Conservation (phyloP, 2,888 invertebrate species). For the Candidula unifasciata region DNA sequence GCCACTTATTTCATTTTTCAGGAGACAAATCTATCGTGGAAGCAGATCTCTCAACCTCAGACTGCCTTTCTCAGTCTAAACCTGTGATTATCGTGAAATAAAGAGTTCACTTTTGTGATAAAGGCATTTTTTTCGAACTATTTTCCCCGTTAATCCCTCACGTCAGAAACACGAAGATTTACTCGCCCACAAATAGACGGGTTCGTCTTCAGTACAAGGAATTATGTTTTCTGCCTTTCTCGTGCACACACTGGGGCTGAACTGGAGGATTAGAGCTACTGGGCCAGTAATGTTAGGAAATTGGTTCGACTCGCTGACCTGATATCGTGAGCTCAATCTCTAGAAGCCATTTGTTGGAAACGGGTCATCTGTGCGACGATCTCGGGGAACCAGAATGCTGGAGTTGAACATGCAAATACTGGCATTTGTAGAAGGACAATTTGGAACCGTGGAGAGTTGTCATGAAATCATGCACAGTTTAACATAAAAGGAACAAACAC, state of each 20-base stretch:
- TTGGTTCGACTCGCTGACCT: constrained; percentile 37
- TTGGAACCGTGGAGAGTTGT: neutral
- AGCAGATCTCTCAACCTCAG: constrained; percentile 5
- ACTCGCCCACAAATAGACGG: constrained; percentile 36
- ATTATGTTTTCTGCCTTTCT: constrained; percentile 4
- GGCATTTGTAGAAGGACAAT: constrained; percentile 18
- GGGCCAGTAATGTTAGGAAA: constrained; percentile 26
- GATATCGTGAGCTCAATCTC: constrained; percentile 37
- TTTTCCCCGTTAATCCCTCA: constrained; percentile 37
- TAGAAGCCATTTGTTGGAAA: constrained; percentile 35
- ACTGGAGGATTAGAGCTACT: constrained; percentile 32
- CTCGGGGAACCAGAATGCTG: neutral
- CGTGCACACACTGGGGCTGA: neutral
- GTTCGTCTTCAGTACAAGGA: constrained; percentile 37
- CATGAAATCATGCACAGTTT: neutral
- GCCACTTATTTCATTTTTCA: neutral
- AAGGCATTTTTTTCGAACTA: neutral
- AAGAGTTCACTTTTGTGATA: neutral
- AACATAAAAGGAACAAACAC: neutral
- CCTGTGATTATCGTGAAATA: neutral
- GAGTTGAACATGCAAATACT: constrained; percentile 33
- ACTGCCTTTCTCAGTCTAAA: neutral
- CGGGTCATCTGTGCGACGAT: constrained; percentile 35
- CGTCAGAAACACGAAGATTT: constrained; percentile 45
- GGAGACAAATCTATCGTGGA: constrained; percentile 22